A percentile compares a stretch with the other conserved stretches of the same genome.
phyloP scores from a whole-genome alignment of 1,140 invertebrate genomes.

The Lordiphosa stackelbergi region DNA sequence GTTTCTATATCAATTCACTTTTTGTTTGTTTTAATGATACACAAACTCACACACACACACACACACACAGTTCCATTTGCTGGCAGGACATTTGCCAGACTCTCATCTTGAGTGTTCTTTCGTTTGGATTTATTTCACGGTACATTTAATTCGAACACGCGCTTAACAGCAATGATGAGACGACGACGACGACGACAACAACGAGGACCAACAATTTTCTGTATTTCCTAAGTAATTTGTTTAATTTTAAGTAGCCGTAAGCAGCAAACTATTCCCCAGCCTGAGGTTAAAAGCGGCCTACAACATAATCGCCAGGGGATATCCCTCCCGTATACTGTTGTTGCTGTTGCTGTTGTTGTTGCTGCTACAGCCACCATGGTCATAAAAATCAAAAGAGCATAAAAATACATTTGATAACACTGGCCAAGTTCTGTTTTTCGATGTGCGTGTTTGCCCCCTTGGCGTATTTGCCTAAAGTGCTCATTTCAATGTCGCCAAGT shows the following conservation, averaged over 20 bases:
- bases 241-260: conserved; percentile 69
- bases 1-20: conserved; percentile 53
- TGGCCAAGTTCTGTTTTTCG: conserved; percentile 39
- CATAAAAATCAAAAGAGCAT: conserved; percentile 76
- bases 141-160: conserved; percentile 70
- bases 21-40: conserved; percentile 51
- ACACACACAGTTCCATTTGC: conserved; percentile 27
- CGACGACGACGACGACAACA: conserved; percentile 46
- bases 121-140: conserved; percentile 68
- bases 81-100: conserved; percentile 25
- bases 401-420: conserved; percentile 76
- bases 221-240: conserved; percentile 53
- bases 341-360: conserved; percentile 57
- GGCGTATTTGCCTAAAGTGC: conserved; percentile 70
- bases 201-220: conserved; percentile 43
- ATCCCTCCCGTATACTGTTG: conserved; percentile 35
- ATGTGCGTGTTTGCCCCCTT: conserved; percentile 23
- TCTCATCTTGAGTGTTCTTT: conserved; percentile 20
- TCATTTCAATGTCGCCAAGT: conserved; percentile 75
- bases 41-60: conserved; percentile 16
- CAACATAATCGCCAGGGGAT: conserved; percentile 39
- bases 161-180: conserved; percentile 49
- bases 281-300: conserved; percentile 21
- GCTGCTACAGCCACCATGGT: conserved; percentile 44
- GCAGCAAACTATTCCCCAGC: conserved; percentile 35